A percentile compares a stretch with the other conserved stretches of the same genome.
Conservation (phyloP, 2,797 vertebrate genomes). For the Uromys caudimaculatus region DNA sequence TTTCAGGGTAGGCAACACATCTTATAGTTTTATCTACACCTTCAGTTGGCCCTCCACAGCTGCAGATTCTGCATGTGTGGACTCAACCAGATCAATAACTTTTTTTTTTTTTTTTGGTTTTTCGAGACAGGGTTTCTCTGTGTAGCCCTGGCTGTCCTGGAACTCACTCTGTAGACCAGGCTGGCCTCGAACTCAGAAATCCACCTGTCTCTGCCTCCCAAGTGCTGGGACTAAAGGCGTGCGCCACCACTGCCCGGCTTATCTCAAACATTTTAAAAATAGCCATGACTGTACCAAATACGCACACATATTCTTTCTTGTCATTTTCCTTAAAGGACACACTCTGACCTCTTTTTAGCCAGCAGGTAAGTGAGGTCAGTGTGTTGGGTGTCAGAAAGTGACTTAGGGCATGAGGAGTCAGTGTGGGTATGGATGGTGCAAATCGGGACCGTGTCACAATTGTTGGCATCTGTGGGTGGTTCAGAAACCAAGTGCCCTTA, state of each 20-base stretch:
- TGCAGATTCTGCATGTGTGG: neutral
- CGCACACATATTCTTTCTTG: neutral
- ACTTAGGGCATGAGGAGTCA: neutral
- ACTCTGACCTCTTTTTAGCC: accelerated
- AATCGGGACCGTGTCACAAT: accelerated
- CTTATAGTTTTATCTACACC: no score
- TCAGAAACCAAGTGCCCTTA: neutral
- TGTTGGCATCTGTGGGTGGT: neutral
- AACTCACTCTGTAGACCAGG: no score
- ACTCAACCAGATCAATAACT: neutral
- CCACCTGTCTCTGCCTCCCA: no score
- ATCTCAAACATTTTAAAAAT: neutral
- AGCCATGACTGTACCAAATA: neutral
- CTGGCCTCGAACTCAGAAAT: no score
- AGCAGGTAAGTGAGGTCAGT: neutral
- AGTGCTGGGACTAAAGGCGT: no score
- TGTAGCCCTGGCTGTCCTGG: no score
- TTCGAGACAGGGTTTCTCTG: no score
- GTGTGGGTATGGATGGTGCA: neutral
- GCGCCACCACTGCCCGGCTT: no score
- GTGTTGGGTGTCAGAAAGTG: neutral
- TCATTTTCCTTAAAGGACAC: neutral
- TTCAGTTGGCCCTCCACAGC: accelerated
- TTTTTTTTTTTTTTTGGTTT: no score
- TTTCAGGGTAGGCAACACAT: no score